These are phyloP conservation scores for Miniopterus natalensis DNA, from an alignment of 2,113 vertebrate species.

Conservation along the genomic window DNA sequence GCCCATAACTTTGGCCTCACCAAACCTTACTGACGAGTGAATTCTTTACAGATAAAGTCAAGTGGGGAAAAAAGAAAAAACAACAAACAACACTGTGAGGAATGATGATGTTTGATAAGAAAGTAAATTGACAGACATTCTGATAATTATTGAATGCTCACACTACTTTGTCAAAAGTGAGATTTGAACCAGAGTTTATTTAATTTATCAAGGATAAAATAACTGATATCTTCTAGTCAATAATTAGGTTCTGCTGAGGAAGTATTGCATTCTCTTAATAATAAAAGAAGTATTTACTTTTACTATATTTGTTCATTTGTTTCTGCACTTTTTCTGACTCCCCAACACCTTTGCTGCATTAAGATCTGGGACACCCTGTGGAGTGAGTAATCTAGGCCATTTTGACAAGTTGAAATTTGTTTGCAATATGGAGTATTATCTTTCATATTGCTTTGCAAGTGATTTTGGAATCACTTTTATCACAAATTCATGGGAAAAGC, in stretches of 20 bases:
- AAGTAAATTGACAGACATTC: neutral
- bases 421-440: neutral
- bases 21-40: neutral
- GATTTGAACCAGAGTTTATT: slow-evolving; percentile 10
- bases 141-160: slow-evolving; percentile 32
- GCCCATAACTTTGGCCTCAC: neutral
- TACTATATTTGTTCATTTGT: neutral
- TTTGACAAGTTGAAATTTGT: slow-evolving; percentile 58
- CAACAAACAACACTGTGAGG: neutral
- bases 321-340: neutral
- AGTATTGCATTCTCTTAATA: neutral
- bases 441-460: neutral
- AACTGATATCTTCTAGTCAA: neutral
- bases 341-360: neutral
- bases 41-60: neutral
- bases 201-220: slow-evolving; percentile 1
- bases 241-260: neutral
- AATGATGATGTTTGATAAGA: slow-evolving; percentile 14
- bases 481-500: neutral
- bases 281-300: neutral
- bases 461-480: neutral
- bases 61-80: neutral
- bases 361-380: neutral
- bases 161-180: slow-evolving; percentile 3
- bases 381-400: neutral